Conservation (phyloP, 2,888 invertebrate species). For the Pachymerium ferrugineum region DNA sequence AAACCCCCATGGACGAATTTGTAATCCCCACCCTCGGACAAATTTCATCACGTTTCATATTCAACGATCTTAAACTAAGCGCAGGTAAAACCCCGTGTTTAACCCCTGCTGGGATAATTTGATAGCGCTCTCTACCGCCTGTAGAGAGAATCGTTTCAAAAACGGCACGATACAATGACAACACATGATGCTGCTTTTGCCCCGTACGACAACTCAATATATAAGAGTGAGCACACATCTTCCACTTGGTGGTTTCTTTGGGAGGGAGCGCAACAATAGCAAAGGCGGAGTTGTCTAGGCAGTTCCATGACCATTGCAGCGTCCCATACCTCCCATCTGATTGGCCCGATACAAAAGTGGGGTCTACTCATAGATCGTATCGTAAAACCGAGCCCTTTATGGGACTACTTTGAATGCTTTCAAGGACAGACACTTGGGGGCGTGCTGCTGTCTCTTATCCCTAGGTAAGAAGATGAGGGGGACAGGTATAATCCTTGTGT, state of each 20-base stretch:
- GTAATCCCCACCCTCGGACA: not conserved
- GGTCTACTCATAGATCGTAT: not conserved
- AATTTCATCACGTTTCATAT: conserved; percentile 8
- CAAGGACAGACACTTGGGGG: conserved; percentile 13
- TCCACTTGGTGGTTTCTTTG: conserved; percentile 1
- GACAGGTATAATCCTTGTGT: conserved; percentile 1
- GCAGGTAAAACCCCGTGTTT: not conserved
- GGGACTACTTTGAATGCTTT: not conserved
- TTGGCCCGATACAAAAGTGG: not conserved
- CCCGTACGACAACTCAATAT: not conserved
- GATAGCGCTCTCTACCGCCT: not conserved
- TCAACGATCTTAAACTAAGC: too few species aligned
- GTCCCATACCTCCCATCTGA: conserved; percentile 6
- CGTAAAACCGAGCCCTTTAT: conserved; percentile 3
- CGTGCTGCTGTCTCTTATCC: conserved; percentile 13
- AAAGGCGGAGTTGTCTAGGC: conserved; percentile 3
- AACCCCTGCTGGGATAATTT: conserved; percentile 2
- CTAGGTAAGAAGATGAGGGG: conserved; percentile 2
- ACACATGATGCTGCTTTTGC: not conserved
- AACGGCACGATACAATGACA: conserved; percentile 13
- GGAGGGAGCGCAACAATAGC: not conserved
- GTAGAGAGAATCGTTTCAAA: not conserved
- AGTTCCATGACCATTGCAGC: conserved; percentile 8
- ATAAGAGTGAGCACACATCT: not conserved
- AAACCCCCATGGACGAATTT: not conserved